Evolutionary conservation across 2,113 vertebrate genomes (phyloP).

Genomic region (Myotis yumanensis): DNA sequence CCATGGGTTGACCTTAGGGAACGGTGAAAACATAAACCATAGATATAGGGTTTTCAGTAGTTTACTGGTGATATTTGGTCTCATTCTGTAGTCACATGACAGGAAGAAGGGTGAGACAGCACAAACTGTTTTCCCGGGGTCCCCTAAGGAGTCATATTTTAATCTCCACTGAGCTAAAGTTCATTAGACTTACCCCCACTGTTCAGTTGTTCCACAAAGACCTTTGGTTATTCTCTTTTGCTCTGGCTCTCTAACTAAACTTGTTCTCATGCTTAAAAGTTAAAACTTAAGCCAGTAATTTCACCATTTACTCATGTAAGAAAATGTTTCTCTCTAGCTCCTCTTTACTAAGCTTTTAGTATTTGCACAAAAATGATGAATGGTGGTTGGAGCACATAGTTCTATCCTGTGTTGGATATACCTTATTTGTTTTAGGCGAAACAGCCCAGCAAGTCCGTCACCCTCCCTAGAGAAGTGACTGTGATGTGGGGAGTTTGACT

Average conservation of each 20-base stretch:
- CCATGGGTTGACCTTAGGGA: not conserved
- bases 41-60: not conserved
- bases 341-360: not conserved
- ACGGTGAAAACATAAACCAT: not conserved
- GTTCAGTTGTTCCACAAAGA: not conserved
- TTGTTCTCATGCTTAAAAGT: not conserved
- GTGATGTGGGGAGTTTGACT: not conserved
- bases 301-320: not conserved
- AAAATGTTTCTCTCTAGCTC: not conserved
- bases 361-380: not conserved
- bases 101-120: not conserved
- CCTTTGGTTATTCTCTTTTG: not conserved
- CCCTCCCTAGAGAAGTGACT: not conserved
- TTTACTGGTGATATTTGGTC: not conserved
- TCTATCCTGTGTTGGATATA: not conserved
- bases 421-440: not conserved
- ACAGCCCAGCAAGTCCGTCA: not conserved
- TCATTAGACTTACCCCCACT: not conserved
- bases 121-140: not conserved
- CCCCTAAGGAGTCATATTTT: not conserved
- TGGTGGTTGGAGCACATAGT: not conserved
- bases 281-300: not conserved
- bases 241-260: not conserved
- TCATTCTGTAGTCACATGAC: not conserved
- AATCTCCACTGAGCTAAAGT: not conserved